A percentile compares a stretch with the other conserved stretches of the same genome.
Evolutionary conservation across 2,797 vertebrate species (phyloP).

Genomic region (Phrynocephalus guinanensis): DNA sequence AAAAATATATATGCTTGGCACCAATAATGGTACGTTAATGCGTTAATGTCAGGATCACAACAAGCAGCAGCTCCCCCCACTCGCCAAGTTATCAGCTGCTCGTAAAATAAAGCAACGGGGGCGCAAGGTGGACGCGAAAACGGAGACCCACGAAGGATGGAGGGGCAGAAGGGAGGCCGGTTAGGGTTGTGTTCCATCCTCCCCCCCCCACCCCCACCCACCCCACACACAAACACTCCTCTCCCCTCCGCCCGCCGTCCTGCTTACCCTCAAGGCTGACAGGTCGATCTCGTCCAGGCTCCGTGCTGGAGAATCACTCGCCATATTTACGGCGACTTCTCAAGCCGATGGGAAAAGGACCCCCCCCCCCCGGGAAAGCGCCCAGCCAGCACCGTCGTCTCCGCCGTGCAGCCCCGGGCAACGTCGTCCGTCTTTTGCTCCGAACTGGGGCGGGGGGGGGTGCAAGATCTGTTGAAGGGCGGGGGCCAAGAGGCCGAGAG

Average conservation of each 20-base stretch:
- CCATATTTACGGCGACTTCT: constrained; percentile 83
- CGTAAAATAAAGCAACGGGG: neutral
- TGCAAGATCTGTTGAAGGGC: neutral
- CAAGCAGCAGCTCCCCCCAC: neutral
- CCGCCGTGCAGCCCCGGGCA: constrained; percentile 19
- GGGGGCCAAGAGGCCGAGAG: too few relatives aligned
- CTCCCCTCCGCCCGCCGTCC: neutral
- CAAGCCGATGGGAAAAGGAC: constrained; percentile 43
- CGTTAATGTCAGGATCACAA: too few relatives aligned
- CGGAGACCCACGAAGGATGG: too few relatives aligned
- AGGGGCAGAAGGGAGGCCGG: neutral
- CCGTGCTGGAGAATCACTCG: constrained; percentile 95
- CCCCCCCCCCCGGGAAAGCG: neutral
- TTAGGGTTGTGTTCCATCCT: neutral
- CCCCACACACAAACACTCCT: neutral
- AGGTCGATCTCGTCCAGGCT: constrained; percentile 98
- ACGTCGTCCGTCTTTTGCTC: neutral
- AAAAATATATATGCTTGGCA: too few relatives aligned
- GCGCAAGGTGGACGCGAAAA: neutral
- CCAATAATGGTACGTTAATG: neutral
- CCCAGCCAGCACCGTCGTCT: neutral
- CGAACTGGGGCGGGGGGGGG: too few relatives aligned
- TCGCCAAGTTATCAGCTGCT: constrained; percentile 2
- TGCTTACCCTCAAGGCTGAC: constrained; percentile 93
- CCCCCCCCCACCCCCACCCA: neutral